Base-by-base conservation (phyloP, 2,113 vertebrate genomes). In the Junco hyemalis region DNA sequence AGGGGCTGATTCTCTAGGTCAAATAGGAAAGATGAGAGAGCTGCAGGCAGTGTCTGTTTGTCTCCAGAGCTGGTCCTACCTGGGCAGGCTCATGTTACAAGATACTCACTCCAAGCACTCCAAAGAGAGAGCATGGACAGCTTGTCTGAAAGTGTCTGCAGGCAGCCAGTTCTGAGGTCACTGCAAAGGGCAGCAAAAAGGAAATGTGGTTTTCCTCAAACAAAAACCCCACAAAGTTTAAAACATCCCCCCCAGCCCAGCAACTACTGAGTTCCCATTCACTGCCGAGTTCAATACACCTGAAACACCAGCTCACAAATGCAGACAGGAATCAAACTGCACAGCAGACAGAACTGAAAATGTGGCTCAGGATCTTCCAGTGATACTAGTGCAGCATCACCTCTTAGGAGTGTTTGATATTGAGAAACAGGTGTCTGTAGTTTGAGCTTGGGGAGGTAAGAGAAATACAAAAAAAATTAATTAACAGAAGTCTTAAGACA, bases 111-210 rank as follows among this genome's bases (percentile, higher is more conserved):
- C 50, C 0, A 0, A 47, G 36, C 35, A 2, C 50, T 69, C 5
- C 1, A 4, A 4, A 40, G 45, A n/a, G 24, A 42, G 44, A 4
- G 9, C 1, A 0, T 0, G 9, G 44, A 57, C 70, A 79, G 57
- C 53, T 64, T 28, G 28, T 56, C 59, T 71, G 48, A 38, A 40
- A 14, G 21, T 31, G 24, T 12, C 53, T 65, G 44, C 48, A 79
- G 69, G 33, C 74, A 79, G n/a, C 24, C 70, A 57, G 35, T 10
- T 63, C 81, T 3, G 0, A 33, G 35, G 40, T n/a, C 38, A 7
- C 64, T 78, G 48, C 4, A 48, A 84, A 57, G n/a, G 50, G 53
- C 50, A 70, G 42, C 70, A 60, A 51, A 66, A 48, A 47, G 29
- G 35, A 95, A 82, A 61, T 18, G 2, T 6, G 35, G 12, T 65